Evolutionary conservation across 2,113 vertebrate genomes (phyloP), one percentile per base, ranked within the genome.

Genomic region (Notarius lentiginosus): DNA sequence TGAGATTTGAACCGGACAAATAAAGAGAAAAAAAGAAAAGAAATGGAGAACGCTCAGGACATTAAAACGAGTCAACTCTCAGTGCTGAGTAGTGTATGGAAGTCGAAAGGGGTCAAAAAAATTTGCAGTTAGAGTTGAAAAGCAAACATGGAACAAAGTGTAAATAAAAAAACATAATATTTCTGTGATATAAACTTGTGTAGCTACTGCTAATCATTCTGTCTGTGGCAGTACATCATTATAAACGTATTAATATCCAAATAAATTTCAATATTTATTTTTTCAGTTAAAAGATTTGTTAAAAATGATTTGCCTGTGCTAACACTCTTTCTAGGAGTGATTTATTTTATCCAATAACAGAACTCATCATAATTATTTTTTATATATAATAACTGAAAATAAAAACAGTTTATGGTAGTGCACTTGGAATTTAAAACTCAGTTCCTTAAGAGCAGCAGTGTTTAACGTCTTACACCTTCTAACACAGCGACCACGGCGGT

Each of bases 321-420:
- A 49, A 49, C 1, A 12, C 22, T 49, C 9, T 49, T 10, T 41
- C 34, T 41, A 47, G 8, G 4, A 2, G 7, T 4, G 22, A 9
- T 49, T n/a, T 51, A 24, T 14, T 22, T 51, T 12, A 24, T 51
- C 47, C 72, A 51, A 14, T 49, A 77, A 27, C 51, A 24, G 47
- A 22, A 55, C 75, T 55, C 0, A 0, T 24, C 14, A 76, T 76
- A 47, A 72, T 17, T 41, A 18, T 2, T 73, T 79, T 79, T 58
- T 18, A 2, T 58, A 22, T 81, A 5, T 24, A 24, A 47, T 22
- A 47, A 81, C 55, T 79, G 17, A 10, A 5, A 58, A 66, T 34
- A 49, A 89, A 88, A 87, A 92, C 90, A 91, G 91, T 94, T 94
- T 93, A 94, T 95, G 94, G 95, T 94, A 95, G 94, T 95, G 94